These are phyloP conservation scores for Ochropleura leucogaster DNA, from an alignment of 2,888 invertebrate genomes.

Conservation along the genomic window DNA sequence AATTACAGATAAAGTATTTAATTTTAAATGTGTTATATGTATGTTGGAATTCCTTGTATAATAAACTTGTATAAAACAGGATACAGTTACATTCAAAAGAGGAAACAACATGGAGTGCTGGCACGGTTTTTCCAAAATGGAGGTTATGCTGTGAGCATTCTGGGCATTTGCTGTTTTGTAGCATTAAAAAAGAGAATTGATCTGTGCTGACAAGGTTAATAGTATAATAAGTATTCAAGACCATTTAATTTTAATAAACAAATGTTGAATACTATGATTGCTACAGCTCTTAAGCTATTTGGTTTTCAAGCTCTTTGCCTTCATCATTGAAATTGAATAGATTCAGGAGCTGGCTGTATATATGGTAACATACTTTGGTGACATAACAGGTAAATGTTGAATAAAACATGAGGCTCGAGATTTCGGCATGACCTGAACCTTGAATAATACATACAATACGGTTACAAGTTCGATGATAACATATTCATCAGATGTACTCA, in stretches of 20 bases:
- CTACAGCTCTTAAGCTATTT: not conserved
- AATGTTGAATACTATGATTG: constrained; percentile 8
- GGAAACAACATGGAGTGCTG: constrained; percentile 38
- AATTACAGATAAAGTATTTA: constrained; percentile 10
- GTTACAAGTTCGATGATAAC: constrained; percentile 28
- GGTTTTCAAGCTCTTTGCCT: not conserved
- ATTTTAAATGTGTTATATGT: constrained; percentile 6
- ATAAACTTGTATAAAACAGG: constrained; percentile 21
- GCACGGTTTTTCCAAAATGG: constrained; percentile 58
- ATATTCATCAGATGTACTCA: constrained; percentile 31
- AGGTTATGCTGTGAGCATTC: constrained; percentile 21
- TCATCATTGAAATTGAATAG: constrained; percentile 4
- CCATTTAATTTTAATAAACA: constrained; percentile 5
- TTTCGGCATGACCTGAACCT: constrained; percentile 57
- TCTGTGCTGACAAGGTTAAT: constrained; percentile 33
- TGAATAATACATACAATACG: constrained; percentile 39
- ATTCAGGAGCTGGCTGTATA: not conserved
- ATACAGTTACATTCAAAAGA: constrained; percentile 22
- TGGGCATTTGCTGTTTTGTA: constrained; percentile 1
- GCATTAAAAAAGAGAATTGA: constrained; percentile 16
- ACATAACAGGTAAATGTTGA: constrained; percentile 51
- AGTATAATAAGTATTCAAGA: constrained; percentile 42
- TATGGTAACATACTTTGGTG: constrained; percentile 22
- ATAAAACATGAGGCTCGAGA: constrained; percentile 45
- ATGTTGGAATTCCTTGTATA: constrained; percentile 15